phyloP scores from a whole-genome alignment of 2,888 invertebrate species.

The Seira ritae region DNA sequence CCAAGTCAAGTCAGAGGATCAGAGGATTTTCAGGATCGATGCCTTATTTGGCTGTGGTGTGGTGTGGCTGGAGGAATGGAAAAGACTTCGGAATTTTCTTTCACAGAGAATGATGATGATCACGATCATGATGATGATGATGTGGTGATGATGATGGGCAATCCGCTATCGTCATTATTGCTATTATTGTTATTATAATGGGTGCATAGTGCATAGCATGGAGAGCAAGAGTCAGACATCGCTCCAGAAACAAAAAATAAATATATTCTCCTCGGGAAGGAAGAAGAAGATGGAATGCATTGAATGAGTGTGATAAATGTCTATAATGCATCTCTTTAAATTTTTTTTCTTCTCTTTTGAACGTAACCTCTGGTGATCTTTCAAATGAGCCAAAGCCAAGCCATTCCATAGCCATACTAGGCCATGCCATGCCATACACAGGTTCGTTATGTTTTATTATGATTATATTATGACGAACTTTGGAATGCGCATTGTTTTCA shows the following conservation, averaged over 20 bases:
- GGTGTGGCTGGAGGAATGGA: too few species aligned
- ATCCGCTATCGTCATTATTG: constrained; percentile 38
- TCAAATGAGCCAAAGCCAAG: constrained; percentile 25
- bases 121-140: too few species aligned
- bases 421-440: constrained; percentile 26
- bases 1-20: too few species aligned
- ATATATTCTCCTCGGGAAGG: background rate
- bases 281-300: constrained; percentile 29
- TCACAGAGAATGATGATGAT: too few species aligned
- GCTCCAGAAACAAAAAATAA: constrained; percentile 1
- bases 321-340: background rate
- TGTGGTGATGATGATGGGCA: background rate
- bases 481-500: constrained; percentile 36
- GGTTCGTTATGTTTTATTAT: constrained; percentile 24
- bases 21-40: too few species aligned
- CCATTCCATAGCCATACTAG: too few species aligned
- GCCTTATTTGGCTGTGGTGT: too few species aligned
- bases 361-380: constrained; percentile 52
- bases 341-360: constrained; percentile 1
- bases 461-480: constrained; percentile 26
- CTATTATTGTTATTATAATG: constrained; percentile 42
- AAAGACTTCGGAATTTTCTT: too few species aligned
- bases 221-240: background rate
- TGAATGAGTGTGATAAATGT: constrained; percentile 8
- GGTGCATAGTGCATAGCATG: constrained; percentile 31